Conservation (phyloP, 2,888 invertebrate species). For the Chloromyia formosa region DNA sequence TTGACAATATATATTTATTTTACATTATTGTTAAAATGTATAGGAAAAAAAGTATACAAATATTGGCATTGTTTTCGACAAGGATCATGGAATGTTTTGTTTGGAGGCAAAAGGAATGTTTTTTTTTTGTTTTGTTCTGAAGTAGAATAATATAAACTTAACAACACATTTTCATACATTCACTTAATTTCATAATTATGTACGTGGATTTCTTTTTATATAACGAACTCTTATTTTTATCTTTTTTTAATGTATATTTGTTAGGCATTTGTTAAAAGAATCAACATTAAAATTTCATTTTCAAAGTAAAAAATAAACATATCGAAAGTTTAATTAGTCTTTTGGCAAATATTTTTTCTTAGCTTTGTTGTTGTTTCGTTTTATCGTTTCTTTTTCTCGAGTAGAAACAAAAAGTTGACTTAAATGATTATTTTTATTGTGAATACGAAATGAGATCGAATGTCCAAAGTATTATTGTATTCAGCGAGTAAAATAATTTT, state of each 20-base stretch:
- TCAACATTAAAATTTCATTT: background rate
- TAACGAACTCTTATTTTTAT: too few species aligned
- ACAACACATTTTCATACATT: slow-evolving; percentile 22
- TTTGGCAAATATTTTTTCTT: slow-evolving; percentile 15
- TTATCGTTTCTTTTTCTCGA: too few species aligned
- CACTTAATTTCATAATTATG: background rate
- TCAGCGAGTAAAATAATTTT: too few species aligned
- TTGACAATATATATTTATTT: background rate
- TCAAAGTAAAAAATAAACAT: background rate
- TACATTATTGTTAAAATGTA: background rate
- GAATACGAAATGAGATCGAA: slow-evolving; percentile 36
- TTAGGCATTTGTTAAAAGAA: background rate
- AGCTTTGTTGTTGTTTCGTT: too few species aligned
- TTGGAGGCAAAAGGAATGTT: background rate
- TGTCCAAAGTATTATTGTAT: background rate
- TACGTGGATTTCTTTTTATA: background rate
- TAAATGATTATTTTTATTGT: too few species aligned
- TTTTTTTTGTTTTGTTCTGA: background rate
- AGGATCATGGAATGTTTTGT: background rate
- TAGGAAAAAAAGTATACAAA: background rate
- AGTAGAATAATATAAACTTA: slow-evolving; percentile 19
- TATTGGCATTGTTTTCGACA: background rate
- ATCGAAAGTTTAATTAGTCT: slow-evolving; percentile 2
- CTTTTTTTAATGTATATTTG: slow-evolving; percentile 5
- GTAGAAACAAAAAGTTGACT: too few species aligned